A percentile compares a stretch with the other conserved stretches of the same genome.
These are phyloP conservation scores for Watsonalla cultraria DNA, from an alignment of 2,888 invertebrate genomes.

Conservation along the genomic window DNA sequence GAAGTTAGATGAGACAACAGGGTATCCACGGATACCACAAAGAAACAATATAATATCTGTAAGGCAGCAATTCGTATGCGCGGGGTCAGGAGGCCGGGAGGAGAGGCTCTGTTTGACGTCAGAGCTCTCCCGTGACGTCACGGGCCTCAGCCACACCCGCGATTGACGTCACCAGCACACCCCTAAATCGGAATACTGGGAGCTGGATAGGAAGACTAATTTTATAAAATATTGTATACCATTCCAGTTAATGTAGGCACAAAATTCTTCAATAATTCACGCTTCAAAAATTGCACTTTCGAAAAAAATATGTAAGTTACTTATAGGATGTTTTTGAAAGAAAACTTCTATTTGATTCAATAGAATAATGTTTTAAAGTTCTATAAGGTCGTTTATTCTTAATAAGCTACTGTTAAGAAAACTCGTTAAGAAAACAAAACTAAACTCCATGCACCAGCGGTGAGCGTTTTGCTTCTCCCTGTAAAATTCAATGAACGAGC, in stretches of 20 bases:
- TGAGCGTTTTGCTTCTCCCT: constrained; percentile 40
- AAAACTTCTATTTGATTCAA: too few relatives aligned
- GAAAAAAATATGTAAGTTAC: too few relatives aligned
- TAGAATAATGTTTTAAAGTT: too few relatives aligned
- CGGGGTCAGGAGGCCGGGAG: constrained; percentile 29
- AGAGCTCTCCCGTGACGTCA: constrained; percentile 74
- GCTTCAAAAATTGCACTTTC: too few relatives aligned
- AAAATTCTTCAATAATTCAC: too few relatives aligned
- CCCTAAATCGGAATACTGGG: constrained; percentile 20
- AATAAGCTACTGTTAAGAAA: too few relatives aligned
- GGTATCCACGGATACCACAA: constrained; percentile 22
- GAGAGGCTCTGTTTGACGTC: constrained; percentile 66
- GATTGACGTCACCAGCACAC: constrained; percentile 60
- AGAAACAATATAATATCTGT: constrained; percentile 52
- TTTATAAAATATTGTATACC: not conserved
- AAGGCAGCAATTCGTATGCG: constrained; percentile 52
- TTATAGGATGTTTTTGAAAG: too few relatives aligned
- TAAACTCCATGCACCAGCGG: constrained; percentile 43
- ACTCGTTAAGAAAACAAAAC: constrained; percentile 11
- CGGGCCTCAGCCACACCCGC: constrained; percentile 69
- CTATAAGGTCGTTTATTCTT: too few relatives aligned
- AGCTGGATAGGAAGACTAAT: not conserved
- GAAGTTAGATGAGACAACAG: not conserved
- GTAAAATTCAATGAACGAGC: constrained; percentile 73
- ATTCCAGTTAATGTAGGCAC: not conserved